A percentile compares a stretch with the other conserved stretches of the same genome.
These are phyloP conservation scores for Thalpophila matura DNA, from an alignment of 2,888 invertebrate genomes.

Conservation along the genomic window DNA sequence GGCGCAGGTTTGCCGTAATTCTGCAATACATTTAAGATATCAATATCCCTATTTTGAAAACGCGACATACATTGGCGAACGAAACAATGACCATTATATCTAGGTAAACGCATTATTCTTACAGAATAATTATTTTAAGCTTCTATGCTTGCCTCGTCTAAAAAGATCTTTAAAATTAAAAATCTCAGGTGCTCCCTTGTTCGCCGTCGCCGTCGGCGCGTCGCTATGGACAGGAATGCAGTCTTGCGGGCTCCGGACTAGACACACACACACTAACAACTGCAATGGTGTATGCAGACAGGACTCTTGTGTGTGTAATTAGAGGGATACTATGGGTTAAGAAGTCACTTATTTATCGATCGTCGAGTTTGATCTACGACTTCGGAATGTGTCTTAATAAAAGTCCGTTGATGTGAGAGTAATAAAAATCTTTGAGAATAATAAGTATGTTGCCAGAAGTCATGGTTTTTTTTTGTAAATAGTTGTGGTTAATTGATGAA, in stretches of 20 bases:
- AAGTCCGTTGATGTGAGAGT: neutral
- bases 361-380: neutral
- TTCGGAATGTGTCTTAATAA: neutral
- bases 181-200: conserved; percentile 34
- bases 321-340: conserved; percentile 35
- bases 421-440: neutral
- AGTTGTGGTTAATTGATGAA: no score
- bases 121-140: neutral
- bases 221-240: conserved; percentile 74
- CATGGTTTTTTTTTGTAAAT: neutral
- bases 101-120: conserved; percentile 10
- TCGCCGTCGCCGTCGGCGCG: conserved; percentile 15
- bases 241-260: conserved; percentile 73
- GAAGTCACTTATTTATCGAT: conserved; percentile 45
- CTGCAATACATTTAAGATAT: neutral
- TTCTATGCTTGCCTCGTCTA: neutral
- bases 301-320: conserved; percentile 45
- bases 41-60: neutral
- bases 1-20: neutral
- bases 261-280: conserved; percentile 62
- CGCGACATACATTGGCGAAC: neutral
- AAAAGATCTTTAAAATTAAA: neutral
- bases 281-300: conserved; percentile 21
- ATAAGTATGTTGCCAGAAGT: neutral
- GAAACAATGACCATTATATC: neutral